These are phyloP conservation scores for Sycophila texana DNA, from an alignment of 2,888 invertebrate species.

Conservation along the genomic window DNA sequence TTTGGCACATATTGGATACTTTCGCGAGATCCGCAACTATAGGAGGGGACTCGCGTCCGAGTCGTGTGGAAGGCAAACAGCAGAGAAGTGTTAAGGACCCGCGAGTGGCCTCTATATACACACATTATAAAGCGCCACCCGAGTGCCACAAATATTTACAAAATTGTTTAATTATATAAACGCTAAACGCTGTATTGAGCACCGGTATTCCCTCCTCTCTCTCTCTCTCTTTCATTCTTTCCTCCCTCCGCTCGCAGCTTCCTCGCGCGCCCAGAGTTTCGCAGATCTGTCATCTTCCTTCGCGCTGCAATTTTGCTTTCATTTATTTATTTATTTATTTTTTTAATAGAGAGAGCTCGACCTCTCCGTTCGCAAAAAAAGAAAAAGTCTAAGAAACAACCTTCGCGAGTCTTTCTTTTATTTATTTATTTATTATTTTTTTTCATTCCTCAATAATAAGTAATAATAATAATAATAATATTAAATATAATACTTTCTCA, in stretches of 20 bases:
- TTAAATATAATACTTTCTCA: slow-evolving; percentile 50
- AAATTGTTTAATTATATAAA: slow-evolving; percentile 37
- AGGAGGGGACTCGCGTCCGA: slow-evolving; percentile 54
- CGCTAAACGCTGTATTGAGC: slow-evolving; percentile 55
- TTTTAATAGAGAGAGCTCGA: slow-evolving; percentile 44
- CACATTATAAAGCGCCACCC: slow-evolving; percentile 1
- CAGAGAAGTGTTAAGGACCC: slow-evolving; percentile 44
- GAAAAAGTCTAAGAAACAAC: slow-evolving; percentile 48
- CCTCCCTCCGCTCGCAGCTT: slow-evolving; percentile 25
- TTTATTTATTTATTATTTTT: no score
- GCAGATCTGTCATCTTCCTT: slow-evolving; percentile 1
- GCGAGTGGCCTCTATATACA: slow-evolving; percentile 14
- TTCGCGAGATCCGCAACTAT: slow-evolving; percentile 59
- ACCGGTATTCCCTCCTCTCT: slow-evolving; percentile 43
- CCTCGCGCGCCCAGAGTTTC: slow-evolving; percentile 50
- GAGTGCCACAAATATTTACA: slow-evolving; percentile 52
- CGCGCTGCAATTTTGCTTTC: not conserved
- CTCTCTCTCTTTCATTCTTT: slow-evolving; percentile 5
- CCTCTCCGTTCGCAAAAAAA: slow-evolving; percentile 40
- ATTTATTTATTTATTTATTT: no score
- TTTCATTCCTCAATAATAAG: no score
- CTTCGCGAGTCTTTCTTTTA: slow-evolving; percentile 32
- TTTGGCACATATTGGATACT: slow-evolving; percentile 66
- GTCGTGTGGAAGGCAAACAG: slow-evolving; percentile 50
- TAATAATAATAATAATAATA: not conserved